Percentiles rank a stretch among this genome's conserved stretches.
Evolutionary conservation across 2,888 invertebrate genomes (phyloP).

Genomic region (Globia sparganii): DNA sequence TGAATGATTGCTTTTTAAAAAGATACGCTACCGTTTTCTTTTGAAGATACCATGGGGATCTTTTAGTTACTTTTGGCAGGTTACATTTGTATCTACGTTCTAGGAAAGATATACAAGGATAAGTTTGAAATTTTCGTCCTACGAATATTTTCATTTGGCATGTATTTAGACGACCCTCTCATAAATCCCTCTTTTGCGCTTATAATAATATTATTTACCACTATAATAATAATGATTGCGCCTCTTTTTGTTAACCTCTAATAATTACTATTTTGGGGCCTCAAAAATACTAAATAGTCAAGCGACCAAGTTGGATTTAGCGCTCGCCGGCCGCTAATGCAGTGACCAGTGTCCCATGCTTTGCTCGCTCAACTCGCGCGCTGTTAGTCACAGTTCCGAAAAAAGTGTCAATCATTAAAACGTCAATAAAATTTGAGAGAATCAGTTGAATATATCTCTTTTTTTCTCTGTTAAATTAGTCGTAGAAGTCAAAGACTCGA

Average conservation of each 20-base stretch:
- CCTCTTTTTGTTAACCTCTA: neutral
- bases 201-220: neutral
- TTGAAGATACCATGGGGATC: conserved; percentile 33
- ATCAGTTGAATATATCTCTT: neutral
- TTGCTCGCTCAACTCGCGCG: neutral
- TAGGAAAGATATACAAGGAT: neutral
- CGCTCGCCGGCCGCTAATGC: neutral
- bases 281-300: neutral
- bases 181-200: too few species aligned
- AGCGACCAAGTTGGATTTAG: neutral
- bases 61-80: conserved; percentile 30
- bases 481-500: neutral
- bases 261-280: neutral
- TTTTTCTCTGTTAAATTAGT: neutral
- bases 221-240: neutral
- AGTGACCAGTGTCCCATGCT: neutral
- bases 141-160: neutral
- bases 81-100: conserved; percentile 1
- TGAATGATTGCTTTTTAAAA: conserved; percentile 70
- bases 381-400: neutral
- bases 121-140: neutral
- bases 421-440: neutral
- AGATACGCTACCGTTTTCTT: conserved; percentile 52
- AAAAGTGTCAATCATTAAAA: neutral
- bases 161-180: neutral